Base-by-base conservation (phyloP, 1,140 invertebrate genomes). In the Latrodectus geometricus region DNA sequence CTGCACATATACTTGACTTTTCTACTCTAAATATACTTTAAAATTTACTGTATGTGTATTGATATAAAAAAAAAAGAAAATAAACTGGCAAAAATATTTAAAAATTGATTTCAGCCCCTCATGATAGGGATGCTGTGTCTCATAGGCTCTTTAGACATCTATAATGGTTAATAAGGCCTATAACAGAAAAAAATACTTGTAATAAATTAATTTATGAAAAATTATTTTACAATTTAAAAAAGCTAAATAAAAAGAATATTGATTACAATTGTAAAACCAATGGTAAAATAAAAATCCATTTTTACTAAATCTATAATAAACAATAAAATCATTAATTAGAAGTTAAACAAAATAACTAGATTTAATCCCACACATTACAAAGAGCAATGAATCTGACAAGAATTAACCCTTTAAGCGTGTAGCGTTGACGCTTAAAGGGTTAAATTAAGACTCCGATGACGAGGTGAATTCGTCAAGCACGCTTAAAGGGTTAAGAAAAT, bases 21-120 rank as follows among this genome's bases (percentile, higher is more conserved):
- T 5, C 35, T 5, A 35, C 2, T 35, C 35, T 35, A 1, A 35
- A 35, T 35, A 35, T 50, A 9, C 49, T 54, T 20, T 21, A 75
- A 68, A n/a, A 49, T 15, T 49, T 20, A 49, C 15, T 23, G 54
- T 79, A 65, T 73, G n/a, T 9, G 93, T 93, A 86, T 93, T 92
- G 88, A 92, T 93, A 65, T 93, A 94, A 89, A 92, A 93, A 87
- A 94, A 95, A 8, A 93, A 93, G 89, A 52, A 76, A 72, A 14
- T 35, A 72, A 75, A 15, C 48, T 23, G 52, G 20, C 66, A 80
- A 74, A 66, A 75, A 23, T 50, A n/a, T n/a, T n/a, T 54, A n/a
- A 75, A 80, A 78, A 84, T 87, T 87, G 50, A 61, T 87, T 87
- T 74, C 56, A 87, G 76, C 77, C 80, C 56, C 77, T 77, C 85